These are phyloP conservation scores for Triops longicaudatus DNA, from an alignment of 1,140 invertebrate genomes.

Conservation along the genomic window DNA sequence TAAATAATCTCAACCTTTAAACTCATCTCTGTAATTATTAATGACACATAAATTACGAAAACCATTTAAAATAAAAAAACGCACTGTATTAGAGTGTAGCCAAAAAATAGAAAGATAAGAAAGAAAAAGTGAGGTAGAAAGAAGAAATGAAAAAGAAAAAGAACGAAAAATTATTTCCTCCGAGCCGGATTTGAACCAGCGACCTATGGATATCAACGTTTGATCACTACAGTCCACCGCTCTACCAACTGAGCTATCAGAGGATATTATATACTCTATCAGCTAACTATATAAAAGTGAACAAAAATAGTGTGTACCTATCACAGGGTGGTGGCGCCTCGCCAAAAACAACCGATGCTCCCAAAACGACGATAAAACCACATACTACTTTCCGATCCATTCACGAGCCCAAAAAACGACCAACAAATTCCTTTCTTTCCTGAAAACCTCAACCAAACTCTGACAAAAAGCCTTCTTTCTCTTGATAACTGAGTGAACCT, in stretches of 20 bases:
- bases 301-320: neutral
- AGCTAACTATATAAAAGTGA: neutral
- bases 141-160: neutral
- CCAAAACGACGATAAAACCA: neutral
- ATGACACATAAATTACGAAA: too few species aligned
- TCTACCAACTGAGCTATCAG: constrained; percentile 11
- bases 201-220: constrained; percentile 1
- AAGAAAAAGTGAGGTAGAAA: neutral
- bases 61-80: too few species aligned
- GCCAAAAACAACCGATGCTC: neutral
- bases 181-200: constrained; percentile 1
- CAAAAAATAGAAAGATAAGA: neutral
- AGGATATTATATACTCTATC: neutral
- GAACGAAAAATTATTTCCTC: neutral
- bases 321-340: neutral
- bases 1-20: too few species aligned
- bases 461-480: too few species aligned
- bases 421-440: neutral
- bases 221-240: constrained; percentile 9
- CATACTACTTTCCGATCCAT: neutral
- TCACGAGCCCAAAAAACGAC: neutral
- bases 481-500: too few species aligned
- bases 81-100: too few species aligned
- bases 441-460: too few species aligned
- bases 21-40: too few species aligned